A percentile compares a stretch with the other conserved stretches of the same genome.
Conservation (phyloP, 2,113 vertebrate species). For the Oncorhynchus clarkii region DNA sequence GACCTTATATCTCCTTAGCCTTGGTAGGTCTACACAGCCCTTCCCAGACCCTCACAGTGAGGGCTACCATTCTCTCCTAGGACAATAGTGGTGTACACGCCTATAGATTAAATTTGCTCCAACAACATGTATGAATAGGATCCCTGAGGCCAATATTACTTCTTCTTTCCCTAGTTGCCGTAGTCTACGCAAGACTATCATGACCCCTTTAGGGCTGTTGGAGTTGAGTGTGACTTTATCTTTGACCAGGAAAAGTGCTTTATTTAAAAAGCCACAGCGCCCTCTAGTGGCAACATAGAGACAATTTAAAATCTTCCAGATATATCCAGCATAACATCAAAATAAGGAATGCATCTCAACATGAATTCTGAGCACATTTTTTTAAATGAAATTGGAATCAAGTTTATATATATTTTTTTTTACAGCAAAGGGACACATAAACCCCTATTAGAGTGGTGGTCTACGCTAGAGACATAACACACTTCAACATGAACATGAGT, state of each 20-base stretch:
- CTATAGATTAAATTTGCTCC: neutral
- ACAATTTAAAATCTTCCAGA: neutral
- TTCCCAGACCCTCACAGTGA: no score
- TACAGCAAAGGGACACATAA: neutral
- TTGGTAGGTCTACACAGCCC: no score
- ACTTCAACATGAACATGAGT: no score
- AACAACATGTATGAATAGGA: neutral
- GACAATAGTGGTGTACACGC: neutral
- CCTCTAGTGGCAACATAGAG: neutral
- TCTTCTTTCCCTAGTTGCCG: neutral
- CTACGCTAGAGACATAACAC: neutral
- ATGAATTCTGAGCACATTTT: no score
- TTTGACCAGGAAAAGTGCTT: neutral
- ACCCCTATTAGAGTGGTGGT: neutral
- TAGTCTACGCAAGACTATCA: neutral
- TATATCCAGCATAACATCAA: no score
- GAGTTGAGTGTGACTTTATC: no score
- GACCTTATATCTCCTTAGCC: neutral
- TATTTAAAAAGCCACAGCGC: neutral
- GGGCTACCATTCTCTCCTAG: neutral
- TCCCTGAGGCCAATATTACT: neutral
- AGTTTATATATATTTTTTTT: neutral
- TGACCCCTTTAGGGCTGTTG: neutral
- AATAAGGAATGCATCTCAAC: no score
- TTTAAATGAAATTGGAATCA: neutral